Evolutionary conservation across 2,113 vertebrate species (phyloP), one percentile per base, ranked within the genome.

Genomic region (Hippocampus comes): DNA sequence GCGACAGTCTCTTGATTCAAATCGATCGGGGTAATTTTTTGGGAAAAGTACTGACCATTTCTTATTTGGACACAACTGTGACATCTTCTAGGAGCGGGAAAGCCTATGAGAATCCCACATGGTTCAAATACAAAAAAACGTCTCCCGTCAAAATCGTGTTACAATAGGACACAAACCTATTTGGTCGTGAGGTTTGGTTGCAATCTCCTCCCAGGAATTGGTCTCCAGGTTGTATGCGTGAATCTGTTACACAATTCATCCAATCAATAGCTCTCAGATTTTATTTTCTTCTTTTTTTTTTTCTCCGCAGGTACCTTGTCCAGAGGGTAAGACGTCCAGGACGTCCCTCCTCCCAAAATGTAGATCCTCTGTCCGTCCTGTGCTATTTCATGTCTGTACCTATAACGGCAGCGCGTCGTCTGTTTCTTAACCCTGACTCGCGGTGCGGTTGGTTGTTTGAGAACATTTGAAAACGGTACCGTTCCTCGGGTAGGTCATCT

Each of bases 41-140:
- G 3, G 34, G 41, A 38, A 2, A 42, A 30, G 11, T 20, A 20
- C 93, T 94, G 92, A 99, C 97, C 95, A 25, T 94, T 95, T 90
- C 94, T 94, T 74, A 99, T 98, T 88, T 99, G 97, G 72, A 99
- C 97, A 81, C 96, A 99, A 85, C 97, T 99, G 79, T 99, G 97
- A 88, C 97, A 99, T 81, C 96, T 93, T 81, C 96, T 91, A 30
- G 97, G 95, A 82, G 96, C 97, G 63, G 97, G 97, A 80, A 96
- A 99, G n/a, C 96, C 97, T 99, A 86, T 71, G 38, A 79, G 72
- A 83, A 67, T 8, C 0, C 61, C 18, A 61, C 5, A 57, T 14
- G 38, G 34, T 38, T 72, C 71, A 69, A 76, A 55, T 67, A 70
- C 0, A 55, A 17, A 34, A 34, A 27, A 34, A 27, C 17, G 8